These are phyloP conservation scores for Lates japonicus DNA, from an alignment of 2,797 vertebrate species.

Conservation along the genomic window DNA sequence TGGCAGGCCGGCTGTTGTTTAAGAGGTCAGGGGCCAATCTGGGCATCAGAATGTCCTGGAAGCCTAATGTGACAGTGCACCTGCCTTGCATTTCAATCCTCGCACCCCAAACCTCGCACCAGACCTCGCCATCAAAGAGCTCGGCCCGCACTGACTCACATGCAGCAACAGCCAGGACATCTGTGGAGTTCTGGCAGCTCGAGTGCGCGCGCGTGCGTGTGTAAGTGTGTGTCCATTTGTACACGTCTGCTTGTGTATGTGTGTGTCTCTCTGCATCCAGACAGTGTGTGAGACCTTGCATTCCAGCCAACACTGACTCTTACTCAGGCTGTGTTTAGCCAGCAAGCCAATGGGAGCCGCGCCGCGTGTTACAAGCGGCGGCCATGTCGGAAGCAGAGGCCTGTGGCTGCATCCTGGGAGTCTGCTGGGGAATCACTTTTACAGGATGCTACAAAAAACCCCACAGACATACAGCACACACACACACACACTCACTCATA, in stretches of 20 bases:
- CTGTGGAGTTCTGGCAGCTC: slow-evolving; percentile 79
- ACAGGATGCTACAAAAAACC: slow-evolving; percentile 16
- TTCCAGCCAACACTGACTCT: slow-evolving; percentile 67
- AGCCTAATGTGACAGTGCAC: slow-evolving; percentile 69
- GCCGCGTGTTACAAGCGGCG: slow-evolving; percentile 60
- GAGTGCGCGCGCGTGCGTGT: not conserved
- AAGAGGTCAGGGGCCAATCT: slow-evolving; percentile 65
- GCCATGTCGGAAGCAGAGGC: slow-evolving; percentile 57
- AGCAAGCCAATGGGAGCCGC: slow-evolving; percentile 58
- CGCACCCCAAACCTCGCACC: slow-evolving; percentile 66
- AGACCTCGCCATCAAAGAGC: slow-evolving; percentile 74
- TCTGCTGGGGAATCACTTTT: slow-evolving; percentile 47
- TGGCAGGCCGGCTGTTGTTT: slow-evolving; percentile 54
- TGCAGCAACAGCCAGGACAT: slow-evolving; percentile 81
- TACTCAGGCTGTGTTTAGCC: slow-evolving; percentile 68
- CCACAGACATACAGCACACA: not conserved
- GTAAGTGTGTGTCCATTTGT: slow-evolving; percentile 12
- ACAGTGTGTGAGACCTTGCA: slow-evolving; percentile 54
- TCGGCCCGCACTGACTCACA: slow-evolving; percentile 74
- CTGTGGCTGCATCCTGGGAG: slow-evolving; percentile 47
- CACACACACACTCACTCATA: not conserved
- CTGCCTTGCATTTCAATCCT: slow-evolving; percentile 72
- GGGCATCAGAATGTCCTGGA: slow-evolving; percentile 66
- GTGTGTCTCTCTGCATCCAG: slow-evolving; percentile 46
- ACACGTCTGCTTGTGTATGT: not conserved